A percentile compares a stretch with the other conserved stretches of the same genome.
These are phyloP conservation scores for Charina bottae DNA, from an alignment of 2,113 vertebrate genomes.

Conservation along the genomic window DNA sequence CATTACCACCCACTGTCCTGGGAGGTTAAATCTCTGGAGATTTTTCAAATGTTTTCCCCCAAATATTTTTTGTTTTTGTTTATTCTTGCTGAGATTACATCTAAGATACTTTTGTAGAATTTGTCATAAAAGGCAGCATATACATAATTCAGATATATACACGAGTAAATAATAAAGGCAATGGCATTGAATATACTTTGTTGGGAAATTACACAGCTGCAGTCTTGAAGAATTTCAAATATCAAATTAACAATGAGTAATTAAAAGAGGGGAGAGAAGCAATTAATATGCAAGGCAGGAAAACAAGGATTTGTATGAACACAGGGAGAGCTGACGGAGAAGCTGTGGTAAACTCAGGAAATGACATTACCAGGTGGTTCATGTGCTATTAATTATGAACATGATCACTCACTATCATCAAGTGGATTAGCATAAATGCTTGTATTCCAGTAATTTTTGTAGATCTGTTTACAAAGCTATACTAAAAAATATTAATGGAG, in stretches of 20 bases:
- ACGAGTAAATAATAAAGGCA: neutral
- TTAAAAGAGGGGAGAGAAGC: neutral
- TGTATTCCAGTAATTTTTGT: neutral
- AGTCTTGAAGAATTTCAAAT: conserved; percentile 21
- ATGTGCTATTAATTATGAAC: neutral
- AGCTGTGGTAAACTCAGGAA: neutral
- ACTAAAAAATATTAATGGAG: neutral
- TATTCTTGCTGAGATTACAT: neutral
- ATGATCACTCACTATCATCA: neutral
- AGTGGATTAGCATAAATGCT: neutral
- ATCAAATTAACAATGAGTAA: conserved; percentile 27
- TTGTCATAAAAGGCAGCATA: neutral
- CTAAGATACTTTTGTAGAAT: neutral
- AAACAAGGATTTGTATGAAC: neutral
- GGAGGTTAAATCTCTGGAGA: neutral
- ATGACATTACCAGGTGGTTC: neutral
- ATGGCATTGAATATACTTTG: neutral
- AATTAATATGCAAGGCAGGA: conserved; percentile 11
- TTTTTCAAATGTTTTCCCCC: neutral
- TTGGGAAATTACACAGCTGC: conserved; percentile 32
- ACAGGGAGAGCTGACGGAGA: neutral
- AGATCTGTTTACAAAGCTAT: neutral
- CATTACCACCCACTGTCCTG: neutral
- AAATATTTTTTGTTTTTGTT: neutral
- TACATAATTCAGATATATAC: neutral